Conservation (phyloP, 2,888 invertebrate species). For the Ametastegia equiseti region DNA sequence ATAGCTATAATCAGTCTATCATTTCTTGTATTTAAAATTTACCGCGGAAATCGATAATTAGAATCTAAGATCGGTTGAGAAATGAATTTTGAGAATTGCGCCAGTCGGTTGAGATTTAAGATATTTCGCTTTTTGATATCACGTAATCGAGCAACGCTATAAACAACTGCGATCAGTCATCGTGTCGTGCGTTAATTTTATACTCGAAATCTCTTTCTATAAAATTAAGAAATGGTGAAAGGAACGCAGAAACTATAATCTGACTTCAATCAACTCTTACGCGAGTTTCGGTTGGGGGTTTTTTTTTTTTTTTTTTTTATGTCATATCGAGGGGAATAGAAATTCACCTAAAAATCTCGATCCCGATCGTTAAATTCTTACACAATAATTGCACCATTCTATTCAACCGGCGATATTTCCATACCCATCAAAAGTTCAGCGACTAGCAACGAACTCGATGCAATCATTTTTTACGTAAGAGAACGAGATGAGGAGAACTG, state of each 20-base stretch:
- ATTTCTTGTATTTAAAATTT: no score
- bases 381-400: not conserved
- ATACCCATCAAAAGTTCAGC: not conserved
- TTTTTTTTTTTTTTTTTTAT: no score
- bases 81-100: not conserved
- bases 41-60: not conserved
- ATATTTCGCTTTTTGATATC: not conserved
- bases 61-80: not conserved
- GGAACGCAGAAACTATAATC: not conserved
- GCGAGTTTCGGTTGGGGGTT: not conserved
- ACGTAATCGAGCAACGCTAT: not conserved
- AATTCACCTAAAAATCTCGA: not conserved
- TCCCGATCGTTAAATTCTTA: not conserved
- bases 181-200: no score
- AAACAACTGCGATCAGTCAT: no score
- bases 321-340: not conserved
- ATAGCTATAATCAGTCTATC: not conserved
- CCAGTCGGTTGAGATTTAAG: not conserved
- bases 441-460: no score
- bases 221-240: not conserved
- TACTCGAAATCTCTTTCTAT: not conserved
- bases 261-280: not conserved
- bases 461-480: not conserved
- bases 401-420: not conserved
- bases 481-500: not conserved